These are phyloP conservation scores for Bombus fervidus DNA, from an alignment of 1,140 invertebrate species.

Conservation along the genomic window DNA sequence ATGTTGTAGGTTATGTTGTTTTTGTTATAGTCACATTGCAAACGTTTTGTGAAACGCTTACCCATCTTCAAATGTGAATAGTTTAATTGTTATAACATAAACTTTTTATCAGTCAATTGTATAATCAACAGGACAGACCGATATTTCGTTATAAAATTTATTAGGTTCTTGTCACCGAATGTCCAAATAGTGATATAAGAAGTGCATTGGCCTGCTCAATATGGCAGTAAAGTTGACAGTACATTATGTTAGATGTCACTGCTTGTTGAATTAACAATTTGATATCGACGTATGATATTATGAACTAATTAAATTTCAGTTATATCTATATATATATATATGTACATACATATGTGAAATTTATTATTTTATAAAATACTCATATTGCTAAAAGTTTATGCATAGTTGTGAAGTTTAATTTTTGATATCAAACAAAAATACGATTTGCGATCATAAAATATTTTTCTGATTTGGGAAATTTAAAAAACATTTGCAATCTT, in stretches of 20 bases:
- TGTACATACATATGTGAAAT: background rate
- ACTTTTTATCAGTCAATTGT: background rate
- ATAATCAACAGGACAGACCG: background rate
- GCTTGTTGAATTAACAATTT: background rate
- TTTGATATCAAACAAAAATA: background rate
- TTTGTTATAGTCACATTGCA: background rate
- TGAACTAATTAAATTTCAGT: background rate
- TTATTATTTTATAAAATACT: background rate
- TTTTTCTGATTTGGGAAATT: background rate
- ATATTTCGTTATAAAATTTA: slow-evolving; percentile 32
- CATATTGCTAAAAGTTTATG: background rate
- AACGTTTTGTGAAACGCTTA: slow-evolving; percentile 26
- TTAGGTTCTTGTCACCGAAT: slow-evolving; percentile 1
- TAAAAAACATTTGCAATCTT: background rate
- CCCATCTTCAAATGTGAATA: background rate
- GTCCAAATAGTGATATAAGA: background rate
- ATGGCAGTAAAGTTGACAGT: background rate
- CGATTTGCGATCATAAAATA: background rate
- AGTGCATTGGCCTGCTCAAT: slow-evolving; percentile 24
- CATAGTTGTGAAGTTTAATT: background rate
- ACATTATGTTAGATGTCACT: slow-evolving; percentile 28
- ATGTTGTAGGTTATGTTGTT: slow-evolving; percentile 47
- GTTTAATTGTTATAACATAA: slow-evolving; percentile 8
- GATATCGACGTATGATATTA: background rate
- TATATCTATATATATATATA: background rate